Evolutionary conservation across 2,797 vertebrate genomes (phyloP).

Genomic region (Cercopithecus diana): DNA sequence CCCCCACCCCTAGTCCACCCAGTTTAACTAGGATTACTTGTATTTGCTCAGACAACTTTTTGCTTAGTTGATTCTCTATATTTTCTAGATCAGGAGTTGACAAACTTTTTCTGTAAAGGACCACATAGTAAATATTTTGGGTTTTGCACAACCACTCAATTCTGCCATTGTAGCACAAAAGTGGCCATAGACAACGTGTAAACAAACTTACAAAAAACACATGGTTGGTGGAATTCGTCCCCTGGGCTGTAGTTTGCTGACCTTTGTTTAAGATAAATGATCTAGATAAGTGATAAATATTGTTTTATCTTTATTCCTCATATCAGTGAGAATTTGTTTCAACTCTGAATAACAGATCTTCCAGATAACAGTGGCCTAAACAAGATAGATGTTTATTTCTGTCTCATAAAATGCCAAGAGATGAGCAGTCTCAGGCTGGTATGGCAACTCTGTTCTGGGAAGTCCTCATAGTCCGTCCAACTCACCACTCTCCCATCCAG

Average conservation of each 20-base stretch:
- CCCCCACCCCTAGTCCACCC: too few species aligned
- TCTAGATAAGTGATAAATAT: background rate
- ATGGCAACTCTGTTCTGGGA: background rate
- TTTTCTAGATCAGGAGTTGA: background rate
- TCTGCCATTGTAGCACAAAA: background rate
- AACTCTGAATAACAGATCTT: background rate
- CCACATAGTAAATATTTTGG: background rate
- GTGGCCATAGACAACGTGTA: background rate
- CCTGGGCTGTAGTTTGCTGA: background rate
- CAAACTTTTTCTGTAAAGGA: background rate
- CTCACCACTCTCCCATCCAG: background rate
- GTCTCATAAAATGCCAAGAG: background rate
- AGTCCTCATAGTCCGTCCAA: background rate
- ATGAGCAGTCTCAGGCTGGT: background rate
- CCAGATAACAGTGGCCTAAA: background rate
- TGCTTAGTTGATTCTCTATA: background rate
- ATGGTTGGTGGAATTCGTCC: background rate
- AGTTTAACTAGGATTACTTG: background rate
- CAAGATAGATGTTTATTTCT: background rate
- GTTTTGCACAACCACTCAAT: background rate
- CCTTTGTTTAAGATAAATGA: background rate
- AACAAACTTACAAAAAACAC: background rate
- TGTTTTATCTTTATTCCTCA: background rate
- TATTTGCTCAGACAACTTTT: background rate
- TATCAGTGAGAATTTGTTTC: background rate